Conservation (phyloP, 2,888 invertebrate genomes). For the Craniophora ligustri region DNA sequence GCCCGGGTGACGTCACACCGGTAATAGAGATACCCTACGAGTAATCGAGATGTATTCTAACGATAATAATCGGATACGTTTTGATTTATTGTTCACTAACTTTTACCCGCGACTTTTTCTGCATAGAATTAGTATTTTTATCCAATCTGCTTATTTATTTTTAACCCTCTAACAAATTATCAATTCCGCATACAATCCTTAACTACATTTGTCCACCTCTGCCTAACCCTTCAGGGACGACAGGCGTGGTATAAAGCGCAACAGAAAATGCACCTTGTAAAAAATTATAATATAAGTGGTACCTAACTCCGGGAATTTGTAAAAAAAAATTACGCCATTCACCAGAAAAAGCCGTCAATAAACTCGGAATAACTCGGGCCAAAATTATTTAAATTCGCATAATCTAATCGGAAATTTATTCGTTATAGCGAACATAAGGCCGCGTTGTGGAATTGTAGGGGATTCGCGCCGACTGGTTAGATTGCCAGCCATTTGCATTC, state of each 20-base stretch:
- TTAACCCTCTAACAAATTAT: too few species aligned
- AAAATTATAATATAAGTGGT: background rate
- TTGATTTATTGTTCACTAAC: constrained; percentile 3
- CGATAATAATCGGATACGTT: constrained; percentile 1
- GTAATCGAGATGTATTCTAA: constrained; percentile 1
- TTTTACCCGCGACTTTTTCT: constrained; percentile 1
- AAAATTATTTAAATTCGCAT: constrained; percentile 52
- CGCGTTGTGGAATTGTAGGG: constrained; percentile 33
- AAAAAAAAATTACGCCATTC: constrained; percentile 33
- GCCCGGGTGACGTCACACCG: constrained; percentile 9
- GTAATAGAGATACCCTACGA: constrained; percentile 4
- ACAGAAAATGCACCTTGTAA: background rate
- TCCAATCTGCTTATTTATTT: too few species aligned
- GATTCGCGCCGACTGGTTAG: constrained; percentile 42
- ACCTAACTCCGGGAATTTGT: constrained; percentile 16
- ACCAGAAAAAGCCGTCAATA: constrained; percentile 52
- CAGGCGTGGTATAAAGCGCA: background rate
- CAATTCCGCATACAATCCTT: too few species aligned
- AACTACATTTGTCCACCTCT: too few species aligned
- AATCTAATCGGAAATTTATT: constrained; percentile 56
- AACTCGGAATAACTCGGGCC: constrained; percentile 49
- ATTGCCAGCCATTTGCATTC: constrained; percentile 50
- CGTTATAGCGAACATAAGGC: constrained; percentile 45
- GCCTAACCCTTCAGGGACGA: too few species aligned
- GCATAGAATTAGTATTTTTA: too few species aligned